Conservation (phyloP, 2,113 vertebrate species). For the Cololabis saira region DNA sequence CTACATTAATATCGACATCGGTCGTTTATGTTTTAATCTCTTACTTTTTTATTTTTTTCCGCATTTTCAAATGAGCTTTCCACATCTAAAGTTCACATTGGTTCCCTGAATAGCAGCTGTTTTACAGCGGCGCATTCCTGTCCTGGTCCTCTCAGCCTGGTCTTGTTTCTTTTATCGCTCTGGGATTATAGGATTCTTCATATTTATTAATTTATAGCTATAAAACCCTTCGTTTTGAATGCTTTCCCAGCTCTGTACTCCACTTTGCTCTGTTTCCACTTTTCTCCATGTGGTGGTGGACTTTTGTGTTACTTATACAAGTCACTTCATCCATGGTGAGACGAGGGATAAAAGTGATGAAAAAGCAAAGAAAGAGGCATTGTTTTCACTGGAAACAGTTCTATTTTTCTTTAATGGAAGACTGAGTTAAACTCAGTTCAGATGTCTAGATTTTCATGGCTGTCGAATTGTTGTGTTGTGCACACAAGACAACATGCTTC, state of each 20-base stretch:
- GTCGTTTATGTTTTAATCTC: background rate
- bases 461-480: too few species aligned
- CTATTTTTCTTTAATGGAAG: too few species aligned
- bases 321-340: constrained; percentile 55
- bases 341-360: constrained; percentile 53
- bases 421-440: too few species aligned
- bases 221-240: constrained; percentile 68
- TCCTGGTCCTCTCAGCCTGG: constrained; percentile 43
- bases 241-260: constrained; percentile 55
- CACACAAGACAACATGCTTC: too few species aligned
- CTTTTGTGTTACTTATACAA: constrained; percentile 70
- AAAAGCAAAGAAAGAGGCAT: constrained; percentile 55
- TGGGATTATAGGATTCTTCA: constrained; percentile 69
- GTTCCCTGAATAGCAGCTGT: constrained; percentile 62
- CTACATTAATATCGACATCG: background rate
- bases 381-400: too few species aligned
- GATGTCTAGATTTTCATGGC: too few species aligned
- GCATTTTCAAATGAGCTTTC: constrained; percentile 8
- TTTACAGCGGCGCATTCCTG: constrained; percentile 70
- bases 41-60: constrained; percentile 9
- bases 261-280: constrained; percentile 61
- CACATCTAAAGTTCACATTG: constrained; percentile 11
- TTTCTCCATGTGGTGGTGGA: constrained; percentile 66
- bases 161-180: constrained; percentile 65
- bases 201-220: constrained; percentile 73